Conservation (phyloP, 2,113 vertebrate genomes). For the Hemiprocne comata region DNA sequence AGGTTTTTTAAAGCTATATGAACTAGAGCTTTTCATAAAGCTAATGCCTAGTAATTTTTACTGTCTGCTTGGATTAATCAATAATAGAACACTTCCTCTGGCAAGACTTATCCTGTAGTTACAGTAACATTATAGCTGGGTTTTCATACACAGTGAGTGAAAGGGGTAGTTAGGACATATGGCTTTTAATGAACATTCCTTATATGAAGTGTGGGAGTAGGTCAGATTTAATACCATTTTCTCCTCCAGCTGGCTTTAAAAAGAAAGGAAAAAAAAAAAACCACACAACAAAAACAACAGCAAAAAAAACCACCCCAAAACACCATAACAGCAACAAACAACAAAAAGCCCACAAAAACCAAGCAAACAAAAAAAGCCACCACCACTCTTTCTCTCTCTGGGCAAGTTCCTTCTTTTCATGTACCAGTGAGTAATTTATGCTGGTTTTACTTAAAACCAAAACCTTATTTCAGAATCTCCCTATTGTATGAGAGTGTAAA, state of each 20-base stretch:
- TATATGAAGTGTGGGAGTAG: neutral
- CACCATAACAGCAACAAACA: neutral
- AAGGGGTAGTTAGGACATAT: neutral
- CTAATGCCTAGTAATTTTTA: neutral
- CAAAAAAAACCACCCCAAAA: neutral
- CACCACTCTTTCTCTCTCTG: neutral
- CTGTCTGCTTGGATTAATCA: neutral
- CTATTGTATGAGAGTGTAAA: slow-evolving; percentile 2
- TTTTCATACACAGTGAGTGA: neutral
- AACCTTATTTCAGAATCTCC: slow-evolving; percentile 11
- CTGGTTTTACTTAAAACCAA: slow-evolving; percentile 18
- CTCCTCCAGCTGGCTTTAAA: neutral
- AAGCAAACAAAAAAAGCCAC: neutral
- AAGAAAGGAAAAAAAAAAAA: neutral
- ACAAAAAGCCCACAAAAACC: neutral
- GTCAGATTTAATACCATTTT: neutral
- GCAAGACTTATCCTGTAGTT: neutral
- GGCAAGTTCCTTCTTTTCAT: neutral
- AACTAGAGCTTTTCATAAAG: neutral
- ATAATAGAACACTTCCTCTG: neutral
- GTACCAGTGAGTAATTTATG: neutral
- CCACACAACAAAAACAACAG: neutral
- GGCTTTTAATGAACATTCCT: neutral
- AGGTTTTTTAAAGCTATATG: neutral
- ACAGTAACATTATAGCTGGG: neutral